These are phyloP conservation scores for Ectemnius cavifrons DNA, from an alignment of 2,888 invertebrate genomes.

Conservation along the genomic window DNA sequence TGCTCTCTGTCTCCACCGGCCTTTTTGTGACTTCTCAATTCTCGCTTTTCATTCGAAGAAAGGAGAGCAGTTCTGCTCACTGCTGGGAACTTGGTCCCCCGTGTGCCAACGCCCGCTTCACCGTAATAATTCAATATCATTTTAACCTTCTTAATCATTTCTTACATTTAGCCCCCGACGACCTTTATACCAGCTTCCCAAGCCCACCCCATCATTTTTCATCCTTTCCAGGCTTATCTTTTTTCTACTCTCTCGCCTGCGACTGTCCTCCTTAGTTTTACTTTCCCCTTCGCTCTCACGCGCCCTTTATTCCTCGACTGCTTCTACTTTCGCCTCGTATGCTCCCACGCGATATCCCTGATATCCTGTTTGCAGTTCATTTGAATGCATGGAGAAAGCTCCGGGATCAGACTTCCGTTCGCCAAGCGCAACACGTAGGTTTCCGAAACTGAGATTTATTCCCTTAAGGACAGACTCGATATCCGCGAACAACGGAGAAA, in stretches of 20 bases:
- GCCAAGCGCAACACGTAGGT: conserved; percentile 61
- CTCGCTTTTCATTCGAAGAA: neutral
- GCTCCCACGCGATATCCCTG: conserved; percentile 47
- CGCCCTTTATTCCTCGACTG: conserved; percentile 11
- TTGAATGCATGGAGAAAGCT: conserved; percentile 61
- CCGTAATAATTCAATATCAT: conserved; percentile 1
- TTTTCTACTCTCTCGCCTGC: neutral
- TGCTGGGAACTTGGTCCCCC: too few relatives aligned
- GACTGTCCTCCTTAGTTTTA: conserved; percentile 12
- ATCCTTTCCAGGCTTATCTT: neutral
- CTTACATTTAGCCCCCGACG: neutral
- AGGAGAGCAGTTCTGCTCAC: too few relatives aligned
- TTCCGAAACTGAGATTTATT: conserved; percentile 62
- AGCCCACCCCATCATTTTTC: conserved; percentile 12
- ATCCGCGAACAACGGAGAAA: conserved; percentile 28
- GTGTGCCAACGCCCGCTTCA: neutral
- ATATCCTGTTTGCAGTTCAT: conserved; percentile 63
- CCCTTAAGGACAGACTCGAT: conserved; percentile 55
- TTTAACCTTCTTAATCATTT: neutral
- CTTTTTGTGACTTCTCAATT: neutral
- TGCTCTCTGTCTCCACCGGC: neutral
- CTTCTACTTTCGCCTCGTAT: conserved; percentile 14
- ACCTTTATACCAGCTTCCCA: neutral
- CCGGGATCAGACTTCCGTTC: conserved; percentile 56
- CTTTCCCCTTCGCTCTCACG: conserved; percentile 26